Percentiles rank a stretch among this genome's conserved stretches.
Evolutionary conservation across 2,797 vertebrate species (phyloP).

Genomic region (Characodon lateralis): DNA sequence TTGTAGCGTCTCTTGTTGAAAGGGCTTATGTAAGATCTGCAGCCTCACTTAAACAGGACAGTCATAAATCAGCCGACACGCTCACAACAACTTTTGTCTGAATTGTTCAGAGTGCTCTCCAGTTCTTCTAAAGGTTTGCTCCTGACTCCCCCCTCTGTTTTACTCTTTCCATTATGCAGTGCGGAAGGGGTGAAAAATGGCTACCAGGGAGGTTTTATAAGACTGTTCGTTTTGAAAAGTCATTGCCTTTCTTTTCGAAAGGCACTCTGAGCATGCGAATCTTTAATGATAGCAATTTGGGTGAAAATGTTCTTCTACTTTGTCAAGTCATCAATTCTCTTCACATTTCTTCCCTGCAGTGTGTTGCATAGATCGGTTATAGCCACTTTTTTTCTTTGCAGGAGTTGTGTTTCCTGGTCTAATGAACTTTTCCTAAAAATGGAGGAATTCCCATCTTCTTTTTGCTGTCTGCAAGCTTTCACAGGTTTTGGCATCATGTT

Average conservation of each 20-base stretch:
- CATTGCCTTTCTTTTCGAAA: constrained; percentile 15
- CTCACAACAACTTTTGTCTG: constrained; percentile 51
- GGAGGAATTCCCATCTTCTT: constrained; percentile 40
- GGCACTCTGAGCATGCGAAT: constrained; percentile 18
- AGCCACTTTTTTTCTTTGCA: constrained; percentile 14
- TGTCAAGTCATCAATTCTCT: constrained; percentile 13
- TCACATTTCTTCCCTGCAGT: constrained; percentile 25
- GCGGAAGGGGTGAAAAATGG: constrained; percentile 29
- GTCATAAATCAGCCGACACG: constrained; percentile 59
- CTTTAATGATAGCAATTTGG: constrained; percentile 45
- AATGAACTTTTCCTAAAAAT: constrained; percentile 55
- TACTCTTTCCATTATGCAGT: constrained; percentile 22
- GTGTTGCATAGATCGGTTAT: constrained; percentile 32
- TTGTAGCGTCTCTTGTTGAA: constrained; percentile 47
- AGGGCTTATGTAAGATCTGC: constrained; percentile 62
- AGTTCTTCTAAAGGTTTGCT: constrained; percentile 28
- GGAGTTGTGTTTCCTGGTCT: constrained; percentile 39
- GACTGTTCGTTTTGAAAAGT: constrained; percentile 33
- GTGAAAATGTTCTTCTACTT: constrained; percentile 29
- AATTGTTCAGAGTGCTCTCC: constrained; percentile 37
- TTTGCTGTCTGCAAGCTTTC: constrained; percentile 50
- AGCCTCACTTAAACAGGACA: constrained; percentile 55
- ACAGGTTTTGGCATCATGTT: constrained; percentile 54
- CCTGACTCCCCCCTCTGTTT: not conserved
- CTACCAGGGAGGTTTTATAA: constrained; percentile 13